A percentile compares a stretch with the other conserved stretches of the same genome.
These are phyloP conservation scores for Agrotis exclamationis DNA, from an alignment of 2,888 invertebrate genomes.

Conservation along the genomic window DNA sequence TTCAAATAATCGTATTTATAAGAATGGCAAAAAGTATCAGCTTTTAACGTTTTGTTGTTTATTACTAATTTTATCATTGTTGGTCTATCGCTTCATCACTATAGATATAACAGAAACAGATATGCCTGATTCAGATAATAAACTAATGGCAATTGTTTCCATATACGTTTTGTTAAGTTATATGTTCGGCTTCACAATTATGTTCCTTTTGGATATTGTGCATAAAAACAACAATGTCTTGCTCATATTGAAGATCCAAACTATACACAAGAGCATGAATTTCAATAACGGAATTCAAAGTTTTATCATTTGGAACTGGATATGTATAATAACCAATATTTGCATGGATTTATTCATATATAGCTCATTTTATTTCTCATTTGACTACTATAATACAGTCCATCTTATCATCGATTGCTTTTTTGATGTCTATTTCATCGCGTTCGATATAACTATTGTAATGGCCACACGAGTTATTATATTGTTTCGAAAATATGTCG, in stretches of 20 bases:
- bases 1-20: constrained; percentile 3
- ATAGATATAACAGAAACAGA: too few species aligned
- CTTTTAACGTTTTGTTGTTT: neutral
- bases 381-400: too few species aligned
- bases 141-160: neutral
- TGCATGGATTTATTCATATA: neutral
- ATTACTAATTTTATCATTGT: neutral
- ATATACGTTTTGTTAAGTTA: neutral
- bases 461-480: constrained; percentile 20
- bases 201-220: neutral
- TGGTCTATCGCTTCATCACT: neutral
- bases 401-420: neutral
- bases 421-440: too few species aligned
- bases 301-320: constrained; percentile 28
- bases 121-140: too few species aligned
- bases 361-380: neutral
- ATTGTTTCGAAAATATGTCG: constrained; percentile 18
- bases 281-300: neutral
- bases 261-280: neutral
- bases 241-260: constrained; percentile 23
- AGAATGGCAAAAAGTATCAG: neutral
- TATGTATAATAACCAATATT: neutral
- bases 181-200: neutral
- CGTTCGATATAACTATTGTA: constrained; percentile 21
- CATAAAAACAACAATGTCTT: constrained; percentile 7